Evolutionary conservation across 2,113 vertebrate genomes (phyloP).

Genomic region (Glaucidium brasilianum): DNA sequence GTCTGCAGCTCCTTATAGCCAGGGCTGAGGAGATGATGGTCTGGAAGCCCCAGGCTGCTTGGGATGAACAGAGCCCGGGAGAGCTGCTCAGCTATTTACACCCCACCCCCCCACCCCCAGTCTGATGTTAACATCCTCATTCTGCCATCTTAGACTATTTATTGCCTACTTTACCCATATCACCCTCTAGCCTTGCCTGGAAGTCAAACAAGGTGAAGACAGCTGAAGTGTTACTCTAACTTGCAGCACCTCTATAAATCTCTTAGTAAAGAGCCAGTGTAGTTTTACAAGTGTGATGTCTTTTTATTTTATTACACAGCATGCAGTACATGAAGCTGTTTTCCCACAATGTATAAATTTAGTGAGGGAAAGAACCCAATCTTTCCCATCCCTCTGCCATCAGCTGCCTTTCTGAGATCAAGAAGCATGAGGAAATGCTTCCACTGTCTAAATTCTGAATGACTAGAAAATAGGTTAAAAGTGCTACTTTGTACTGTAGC

Average conservation of each 20-base stretch:
- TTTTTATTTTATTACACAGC: constrained; percentile 42
- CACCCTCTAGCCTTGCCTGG: neutral
- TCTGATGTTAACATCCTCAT: neutral
- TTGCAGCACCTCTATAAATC: constrained; percentile 37
- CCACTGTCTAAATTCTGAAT: constrained; percentile 26
- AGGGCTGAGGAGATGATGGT: neutral
- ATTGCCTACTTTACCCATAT: neutral
- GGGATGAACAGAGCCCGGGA: neutral
- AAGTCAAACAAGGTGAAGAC: constrained; percentile 31
- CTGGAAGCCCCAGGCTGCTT: neutral
- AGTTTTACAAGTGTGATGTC: constrained; percentile 29
- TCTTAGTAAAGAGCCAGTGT: neutral
- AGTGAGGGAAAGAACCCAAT: neutral
- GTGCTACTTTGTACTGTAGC: neutral
- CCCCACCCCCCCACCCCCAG: neutral
- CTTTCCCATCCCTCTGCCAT: neutral
- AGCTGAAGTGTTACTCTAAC: constrained; percentile 28
- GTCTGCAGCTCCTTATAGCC: neutral
- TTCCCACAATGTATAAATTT: neutral
- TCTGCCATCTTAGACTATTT: neutral
- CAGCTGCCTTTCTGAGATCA: neutral
- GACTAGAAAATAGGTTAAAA: neutral
- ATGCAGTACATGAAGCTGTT: constrained; percentile 10
- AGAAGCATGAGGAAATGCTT: neutral
- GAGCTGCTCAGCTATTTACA: neutral